These are phyloP conservation scores for Hydroisotoma schaefferi DNA, from an alignment of 2,888 invertebrate genomes.

Conservation along the genomic window DNA sequence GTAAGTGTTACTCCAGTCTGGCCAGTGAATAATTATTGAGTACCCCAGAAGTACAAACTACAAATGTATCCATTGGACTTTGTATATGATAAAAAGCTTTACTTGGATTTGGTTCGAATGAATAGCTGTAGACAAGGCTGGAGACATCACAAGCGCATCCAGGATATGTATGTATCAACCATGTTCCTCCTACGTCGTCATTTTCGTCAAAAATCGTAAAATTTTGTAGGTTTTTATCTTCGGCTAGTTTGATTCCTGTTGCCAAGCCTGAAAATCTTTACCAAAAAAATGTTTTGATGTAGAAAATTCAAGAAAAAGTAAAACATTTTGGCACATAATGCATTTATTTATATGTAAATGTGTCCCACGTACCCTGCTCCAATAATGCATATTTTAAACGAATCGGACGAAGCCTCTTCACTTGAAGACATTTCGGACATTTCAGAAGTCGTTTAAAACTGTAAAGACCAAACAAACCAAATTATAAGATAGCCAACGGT, in stretches of 20 bases:
- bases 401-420: too few relatives aligned
- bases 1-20: slow-evolving; percentile 31
- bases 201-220: slow-evolving; percentile 36
- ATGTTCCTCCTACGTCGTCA: slow-evolving; percentile 39
- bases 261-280: slow-evolving; percentile 34
- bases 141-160: slow-evolving; percentile 36
- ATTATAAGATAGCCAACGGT: too few relatives aligned
- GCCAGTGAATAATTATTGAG: slow-evolving; percentile 1
- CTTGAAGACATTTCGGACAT: too few relatives aligned
- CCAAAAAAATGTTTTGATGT: not conserved
- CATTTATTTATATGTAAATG: not conserved
- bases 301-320: not conserved
- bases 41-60: not conserved
- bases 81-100: not conserved
- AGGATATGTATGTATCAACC: slow-evolving; percentile 36
- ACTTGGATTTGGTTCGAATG: slow-evolving; percentile 39
- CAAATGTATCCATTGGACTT: not conserved
- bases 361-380: slow-evolving; percentile 24
- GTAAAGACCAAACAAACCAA: too few relatives aligned
- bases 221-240: slow-evolving; percentile 9
- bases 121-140: slow-evolving; percentile 29
- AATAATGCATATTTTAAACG: slow-evolving; percentile 28
- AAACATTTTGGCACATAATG: not conserved
- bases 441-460: too few relatives aligned
- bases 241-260: slow-evolving; percentile 32